These are phyloP conservation scores for Zonotrichia leucophrys DNA, from an alignment of 2,113 vertebrate species.

Conservation along the genomic window DNA sequence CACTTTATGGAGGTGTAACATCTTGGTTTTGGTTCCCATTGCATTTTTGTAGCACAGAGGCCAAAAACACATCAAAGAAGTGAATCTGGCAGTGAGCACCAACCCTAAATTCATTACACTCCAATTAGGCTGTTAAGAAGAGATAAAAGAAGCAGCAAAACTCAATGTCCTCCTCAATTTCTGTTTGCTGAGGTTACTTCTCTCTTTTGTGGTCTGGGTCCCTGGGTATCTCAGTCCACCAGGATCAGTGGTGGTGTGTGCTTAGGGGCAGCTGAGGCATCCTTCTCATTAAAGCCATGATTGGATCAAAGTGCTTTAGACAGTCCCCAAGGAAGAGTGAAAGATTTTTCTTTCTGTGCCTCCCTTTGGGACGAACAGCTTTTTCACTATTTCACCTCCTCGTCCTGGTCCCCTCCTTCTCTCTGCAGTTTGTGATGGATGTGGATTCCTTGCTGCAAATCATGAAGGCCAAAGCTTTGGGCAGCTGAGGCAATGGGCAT, in stretches of 20 bases:
- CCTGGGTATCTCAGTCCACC: neutral
- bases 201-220: constrained; percentile 54
- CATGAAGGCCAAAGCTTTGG: neutral
- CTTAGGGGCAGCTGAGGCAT: constrained; percentile 6
- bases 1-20: constrained; percentile 71
- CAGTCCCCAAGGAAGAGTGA: neutral
- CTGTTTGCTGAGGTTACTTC: constrained; percentile 48
- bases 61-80: constrained; percentile 70
- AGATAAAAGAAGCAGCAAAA: constrained; percentile 67
- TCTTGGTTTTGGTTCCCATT: constrained; percentile 59
- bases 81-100: neutral
- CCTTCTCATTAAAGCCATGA: neutral
- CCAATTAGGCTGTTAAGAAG: constrained; percentile 59
- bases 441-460: neutral
- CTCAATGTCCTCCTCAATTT: constrained; percentile 27
- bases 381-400: neutral
- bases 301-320: neutral
- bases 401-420: neutral
- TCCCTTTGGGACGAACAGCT: neutral
- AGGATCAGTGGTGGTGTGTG: neutral
- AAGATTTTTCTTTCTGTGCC: neutral
- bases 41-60: constrained; percentile 48
- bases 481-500: neutral
- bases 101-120: constrained; percentile 60
- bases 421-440: neutral